Evolutionary conservation across 1,140 invertebrate genomes (phyloP).

Genomic region (Drosophila nigromelanica): DNA sequence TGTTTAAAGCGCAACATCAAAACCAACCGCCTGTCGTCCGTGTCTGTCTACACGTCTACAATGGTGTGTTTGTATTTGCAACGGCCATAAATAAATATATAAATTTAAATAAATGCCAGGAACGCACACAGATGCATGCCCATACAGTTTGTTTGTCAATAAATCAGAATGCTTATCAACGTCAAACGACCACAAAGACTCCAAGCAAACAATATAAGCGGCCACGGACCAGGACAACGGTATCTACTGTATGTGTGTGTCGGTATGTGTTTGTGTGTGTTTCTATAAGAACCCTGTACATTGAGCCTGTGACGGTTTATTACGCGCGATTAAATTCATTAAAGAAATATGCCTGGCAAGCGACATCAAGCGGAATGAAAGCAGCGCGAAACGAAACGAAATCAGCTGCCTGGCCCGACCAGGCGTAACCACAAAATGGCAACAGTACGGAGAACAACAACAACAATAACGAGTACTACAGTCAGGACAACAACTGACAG

Average conservation of each 20-base stretch:
- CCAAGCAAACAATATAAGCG: conserved; percentile 68
- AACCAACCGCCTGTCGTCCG: conserved; percentile 28
- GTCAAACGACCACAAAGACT: conserved; percentile 74
- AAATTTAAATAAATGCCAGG: conserved; percentile 75
- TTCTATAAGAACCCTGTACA: conserved; percentile 28
- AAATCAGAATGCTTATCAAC: conserved; percentile 80
- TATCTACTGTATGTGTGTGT: conserved; percentile 13
- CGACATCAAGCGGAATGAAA: conserved; percentile 54
- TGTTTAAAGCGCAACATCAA: conserved; percentile 52
- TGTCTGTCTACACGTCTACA: conserved; percentile 16
- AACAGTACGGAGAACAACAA: conserved; percentile 24
- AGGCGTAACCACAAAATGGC: conserved; percentile 28
- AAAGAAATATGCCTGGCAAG: conserved; percentile 62
- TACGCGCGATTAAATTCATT: conserved; percentile 77
- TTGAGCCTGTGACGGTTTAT: conserved; percentile 64
- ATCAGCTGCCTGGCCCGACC: conserved; percentile 11
- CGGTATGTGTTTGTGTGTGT: conserved; percentile 4
- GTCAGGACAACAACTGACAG: conserved; percentile 54
- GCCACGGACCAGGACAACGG: conserved; percentile 32
- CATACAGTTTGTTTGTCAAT: conserved; percentile 73
- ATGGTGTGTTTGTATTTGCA: conserved; percentile 36
- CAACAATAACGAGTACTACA: conserved; percentile 10
- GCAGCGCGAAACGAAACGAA: conserved; percentile 15
- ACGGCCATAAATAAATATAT: conserved; percentile 73
- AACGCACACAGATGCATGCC: conserved; percentile 12